Percentiles rank a stretch among this genome's conserved stretches.
phyloP scores from a whole-genome alignment of 2,888 invertebrate genomes.

The Caenorhabditis angaria region DNA sequence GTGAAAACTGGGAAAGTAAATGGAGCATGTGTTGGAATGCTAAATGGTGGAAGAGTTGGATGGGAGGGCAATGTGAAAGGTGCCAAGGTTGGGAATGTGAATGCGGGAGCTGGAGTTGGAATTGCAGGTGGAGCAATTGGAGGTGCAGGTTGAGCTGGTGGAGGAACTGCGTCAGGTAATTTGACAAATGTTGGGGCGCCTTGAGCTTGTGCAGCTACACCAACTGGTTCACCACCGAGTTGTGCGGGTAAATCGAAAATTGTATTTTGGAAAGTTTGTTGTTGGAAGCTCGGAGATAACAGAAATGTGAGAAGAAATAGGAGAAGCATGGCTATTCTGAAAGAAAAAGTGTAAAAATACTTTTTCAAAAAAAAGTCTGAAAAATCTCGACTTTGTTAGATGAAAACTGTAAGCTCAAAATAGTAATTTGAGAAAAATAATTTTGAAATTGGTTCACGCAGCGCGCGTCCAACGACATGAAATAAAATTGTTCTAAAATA shows the following conservation, averaged over 20 bases:
- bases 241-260: slow-evolving; percentile 44
- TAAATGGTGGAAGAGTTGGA: slow-evolving; percentile 41
- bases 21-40: slow-evolving; percentile 50
- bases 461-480: no score
- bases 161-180: slow-evolving; percentile 19
- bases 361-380: no score
- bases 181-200: slow-evolving; percentile 33
- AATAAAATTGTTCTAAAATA: no score
- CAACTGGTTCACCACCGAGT: slow-evolving; percentile 31
- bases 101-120: slow-evolving; percentile 31
- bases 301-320: no score
- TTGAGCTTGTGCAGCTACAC: slow-evolving; percentile 35
- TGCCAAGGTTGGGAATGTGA: slow-evolving; percentile 43
- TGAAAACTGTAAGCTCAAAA: no score
- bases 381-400: no score
- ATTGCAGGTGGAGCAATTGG: slow-evolving; percentile 12
- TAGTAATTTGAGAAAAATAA: no score
- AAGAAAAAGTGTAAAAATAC: no score
- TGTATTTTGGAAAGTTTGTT: slow-evolving; percentile 35
- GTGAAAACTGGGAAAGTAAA: slow-evolving; percentile 43
- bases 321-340: no score
- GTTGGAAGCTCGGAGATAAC: no score
- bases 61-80: slow-evolving; percentile 44
- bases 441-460: no score
- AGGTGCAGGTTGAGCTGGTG: slow-evolving; percentile 8